phyloP scores from a whole-genome alignment of 1,140 invertebrate species.

The Potamilus streckersoni region DNA sequence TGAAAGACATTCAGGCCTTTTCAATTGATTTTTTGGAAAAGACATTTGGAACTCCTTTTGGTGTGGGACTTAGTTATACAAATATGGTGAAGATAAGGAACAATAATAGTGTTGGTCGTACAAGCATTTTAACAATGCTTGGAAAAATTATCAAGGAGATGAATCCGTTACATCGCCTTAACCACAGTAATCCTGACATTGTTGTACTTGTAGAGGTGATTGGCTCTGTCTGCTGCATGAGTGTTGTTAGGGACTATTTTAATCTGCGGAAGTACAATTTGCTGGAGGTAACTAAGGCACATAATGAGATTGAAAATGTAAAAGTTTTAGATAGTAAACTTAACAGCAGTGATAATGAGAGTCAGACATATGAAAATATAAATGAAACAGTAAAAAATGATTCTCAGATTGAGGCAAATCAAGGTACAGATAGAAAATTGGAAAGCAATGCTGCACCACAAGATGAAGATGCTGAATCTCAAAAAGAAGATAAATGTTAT shows the following conservation, averaged over 20 bases:
- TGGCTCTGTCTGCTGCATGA: slow-evolving; percentile 60
- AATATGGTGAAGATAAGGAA: slow-evolving; percentile 85
- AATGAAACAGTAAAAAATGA: too few relatives aligned
- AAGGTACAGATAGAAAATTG: too few relatives aligned
- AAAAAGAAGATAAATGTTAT: too few relatives aligned
- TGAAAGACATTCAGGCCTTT: slow-evolving; percentile 77
- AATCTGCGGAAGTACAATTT: slow-evolving; percentile 66
- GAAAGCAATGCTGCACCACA: too few relatives aligned
- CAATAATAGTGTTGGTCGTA: slow-evolving; percentile 77
- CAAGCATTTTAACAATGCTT: slow-evolving; percentile 66
- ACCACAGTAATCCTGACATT: slow-evolving; percentile 55
- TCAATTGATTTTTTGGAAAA: slow-evolving; percentile 78
- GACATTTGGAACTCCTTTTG: slow-evolving; percentile 75
- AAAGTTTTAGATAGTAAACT: not conserved
- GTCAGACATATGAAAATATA: not conserved
- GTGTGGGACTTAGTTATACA: slow-evolving; percentile 76
- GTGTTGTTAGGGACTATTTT: slow-evolving; percentile 59
- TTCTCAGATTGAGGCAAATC: too few relatives aligned
- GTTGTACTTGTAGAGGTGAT: slow-evolving; percentile 63
- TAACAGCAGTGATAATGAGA: not conserved
- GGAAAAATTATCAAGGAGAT: slow-evolving; percentile 42
- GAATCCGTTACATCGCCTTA: slow-evolving; percentile 45
- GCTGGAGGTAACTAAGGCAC: slow-evolving; percentile 44
- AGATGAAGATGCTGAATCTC: too few relatives aligned
- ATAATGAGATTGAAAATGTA: not conserved